Evolutionary conservation across 2,888 invertebrate species (phyloP), one percentile per base, ranked within the genome.

Genomic region (Tricholauxania praeusta): DNA sequence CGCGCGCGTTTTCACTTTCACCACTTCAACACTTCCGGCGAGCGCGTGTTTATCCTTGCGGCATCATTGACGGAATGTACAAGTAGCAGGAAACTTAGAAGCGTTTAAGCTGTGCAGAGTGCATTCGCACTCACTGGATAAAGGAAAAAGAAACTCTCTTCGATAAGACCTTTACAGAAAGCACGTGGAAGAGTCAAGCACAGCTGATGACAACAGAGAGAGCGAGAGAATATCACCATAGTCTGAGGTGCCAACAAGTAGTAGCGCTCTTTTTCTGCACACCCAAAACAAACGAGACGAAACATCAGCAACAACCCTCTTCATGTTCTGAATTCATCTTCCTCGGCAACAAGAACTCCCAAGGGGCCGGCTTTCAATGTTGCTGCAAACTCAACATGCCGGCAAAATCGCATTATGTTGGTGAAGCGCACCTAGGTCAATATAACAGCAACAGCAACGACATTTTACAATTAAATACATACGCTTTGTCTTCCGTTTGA

Each of bases 1-100:
- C 73, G 72, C 76, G 75, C 74, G 55, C 59, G 73, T 76, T 73
- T 72, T 68, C 63, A 52, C 66, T 12, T 63, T 59, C 74, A 72
- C 32, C 72, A 62, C 65, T 66, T 65, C 22, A 22, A 70, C 52
- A 55, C 72, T 74, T 70, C 69, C 72, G 75, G 72, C 71, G 64
- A 64, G 55, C 75, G 68, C 78, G 80, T 81, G 80, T 75, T 81
- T 84, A 83, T 84, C 85, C 85, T 85, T 83, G 83, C 84, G 83
- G 80, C 82, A 83, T 81, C 83, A 81, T 82, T 78, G 79, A 82
- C 82, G 80, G 79, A 81, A 80, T 80, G 77, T 74, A 77, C 75
- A 78, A 78, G 78, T 82, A 80, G 83, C 82, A 80, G 81, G 80
- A 80, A 80, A 72, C 74, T 71, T 19, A 17, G 48, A 22, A 48